A percentile compares a stretch with the other conserved stretches of the same genome.
phyloP scores from a whole-genome alignment of 2,113 vertebrate species.

The Bujurquina vittata region DNA sequence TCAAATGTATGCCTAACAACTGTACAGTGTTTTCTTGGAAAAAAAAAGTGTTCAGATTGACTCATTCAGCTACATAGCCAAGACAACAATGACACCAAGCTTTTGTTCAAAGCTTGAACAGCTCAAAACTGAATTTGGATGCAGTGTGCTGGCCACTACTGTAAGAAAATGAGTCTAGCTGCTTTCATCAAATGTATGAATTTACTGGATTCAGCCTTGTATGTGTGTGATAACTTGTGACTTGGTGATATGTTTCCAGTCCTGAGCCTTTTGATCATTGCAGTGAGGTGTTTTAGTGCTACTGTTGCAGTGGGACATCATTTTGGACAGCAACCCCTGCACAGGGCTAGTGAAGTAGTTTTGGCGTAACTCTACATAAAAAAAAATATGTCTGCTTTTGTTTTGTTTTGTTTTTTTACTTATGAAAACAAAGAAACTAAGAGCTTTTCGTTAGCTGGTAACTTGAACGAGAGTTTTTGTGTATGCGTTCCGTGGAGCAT shows the following conservation, averaged over 20 bases:
- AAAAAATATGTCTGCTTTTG: conserved; percentile 57
- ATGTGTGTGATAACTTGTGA: conserved; percentile 70
- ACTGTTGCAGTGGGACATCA: conserved; percentile 61
- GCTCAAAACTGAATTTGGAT: conserved; percentile 32
- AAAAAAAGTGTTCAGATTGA: conserved; percentile 53
- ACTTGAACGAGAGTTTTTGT: conserved; percentile 56
- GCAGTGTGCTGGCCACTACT: conserved; percentile 79
- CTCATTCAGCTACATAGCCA: conserved; percentile 49
- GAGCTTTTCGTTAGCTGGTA: conserved; percentile 54
- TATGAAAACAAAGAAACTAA: conserved; percentile 55
- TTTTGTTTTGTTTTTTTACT: conserved; percentile 33
- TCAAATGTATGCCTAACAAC: conserved; percentile 61
- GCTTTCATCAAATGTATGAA: conserved; percentile 59
- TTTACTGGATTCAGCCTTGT: conserved; percentile 54
- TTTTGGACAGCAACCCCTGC: conserved; percentile 58
- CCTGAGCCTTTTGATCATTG: conserved; percentile 66
- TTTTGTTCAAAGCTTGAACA: conserved; percentile 53
- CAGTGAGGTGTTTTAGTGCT: conserved; percentile 71
- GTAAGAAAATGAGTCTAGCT: conserved; percentile 46
- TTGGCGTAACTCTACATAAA: conserved; percentile 54
- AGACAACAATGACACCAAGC: conserved; percentile 24
- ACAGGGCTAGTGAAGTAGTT: conserved; percentile 64
- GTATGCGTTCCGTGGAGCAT: conserved; percentile 51
- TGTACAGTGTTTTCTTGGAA: conserved; percentile 73
- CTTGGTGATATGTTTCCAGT: conserved; percentile 63